Evolutionary conservation across 2,888 invertebrate species (phyloP).

Genomic region (Cremastinae sp.): DNA sequence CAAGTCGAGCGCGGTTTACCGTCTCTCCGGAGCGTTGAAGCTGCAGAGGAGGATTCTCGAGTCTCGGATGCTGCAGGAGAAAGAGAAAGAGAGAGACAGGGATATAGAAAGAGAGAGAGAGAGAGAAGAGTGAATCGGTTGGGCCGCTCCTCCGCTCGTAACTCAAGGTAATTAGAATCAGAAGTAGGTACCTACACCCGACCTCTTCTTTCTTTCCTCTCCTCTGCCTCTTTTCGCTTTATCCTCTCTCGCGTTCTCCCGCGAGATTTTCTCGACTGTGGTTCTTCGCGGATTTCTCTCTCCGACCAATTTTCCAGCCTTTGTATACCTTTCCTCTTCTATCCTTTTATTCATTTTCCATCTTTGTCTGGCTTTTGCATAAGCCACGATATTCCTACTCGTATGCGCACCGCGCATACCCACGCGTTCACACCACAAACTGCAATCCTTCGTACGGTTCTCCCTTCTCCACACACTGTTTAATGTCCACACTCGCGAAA

Average conservation of each 20-base stretch:
- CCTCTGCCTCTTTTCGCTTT: conserved; percentile 5
- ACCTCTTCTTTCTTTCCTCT: conserved; percentile 56
- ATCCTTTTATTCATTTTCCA: conserved; percentile 6
- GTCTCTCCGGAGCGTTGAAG: conserved; percentile 56
- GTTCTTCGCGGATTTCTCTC: conserved; percentile 18
- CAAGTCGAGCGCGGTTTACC: conserved; percentile 16
- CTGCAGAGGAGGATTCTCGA: conserved; percentile 59
- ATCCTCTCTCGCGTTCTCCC: conserved; percentile 9
- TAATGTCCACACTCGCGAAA: too few species aligned
- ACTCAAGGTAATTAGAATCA: conserved; percentile 65
- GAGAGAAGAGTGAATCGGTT: conserved; percentile 59
- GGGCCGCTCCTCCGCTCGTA: conserved; percentile 63
- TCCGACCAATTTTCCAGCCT: background rate
- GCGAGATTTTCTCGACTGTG: conserved; percentile 3
- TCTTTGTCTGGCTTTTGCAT: conserved; percentile 39
- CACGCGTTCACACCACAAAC: conserved; percentile 37
- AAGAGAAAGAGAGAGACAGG: conserved; percentile 42
- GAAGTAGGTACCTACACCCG: conserved; percentile 63
- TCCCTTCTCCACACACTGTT: conserved; percentile 11
- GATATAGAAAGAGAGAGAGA: conserved; percentile 30
- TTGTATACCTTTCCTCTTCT: conserved; percentile 16
- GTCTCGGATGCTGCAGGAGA: conserved; percentile 40
- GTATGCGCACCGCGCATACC: conserved; percentile 38
- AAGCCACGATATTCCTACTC: conserved; percentile 38
- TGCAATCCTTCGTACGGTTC: conserved; percentile 2